These are phyloP conservation scores for Poeciliopsis presidionis DNA, from an alignment of 2,797 vertebrate species.

Conservation along the genomic window DNA sequence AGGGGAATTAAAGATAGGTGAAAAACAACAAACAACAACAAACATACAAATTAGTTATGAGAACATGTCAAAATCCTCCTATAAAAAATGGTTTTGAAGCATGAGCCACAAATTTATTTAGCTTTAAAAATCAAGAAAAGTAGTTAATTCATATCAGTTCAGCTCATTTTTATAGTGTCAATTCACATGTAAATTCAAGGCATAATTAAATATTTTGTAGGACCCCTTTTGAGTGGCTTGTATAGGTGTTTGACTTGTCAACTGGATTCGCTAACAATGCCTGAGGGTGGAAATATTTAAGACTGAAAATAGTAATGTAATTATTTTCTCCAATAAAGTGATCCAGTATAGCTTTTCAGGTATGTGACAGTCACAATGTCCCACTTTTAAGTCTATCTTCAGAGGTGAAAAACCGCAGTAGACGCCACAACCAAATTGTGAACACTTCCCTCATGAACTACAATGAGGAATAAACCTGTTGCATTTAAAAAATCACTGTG, in stretches of 20 bases:
- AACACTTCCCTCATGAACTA: conserved; percentile 1
- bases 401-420: conserved; percentile 4
- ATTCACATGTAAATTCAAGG: not conserved
- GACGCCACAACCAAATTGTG: conserved; percentile 7
- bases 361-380: not conserved
- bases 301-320: not conserved
- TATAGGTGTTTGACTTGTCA: not conserved
- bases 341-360: not conserved
- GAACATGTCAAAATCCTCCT: not conserved
- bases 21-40: not conserved
- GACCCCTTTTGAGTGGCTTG: not conserved
- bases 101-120: not conserved
- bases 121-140: not conserved
- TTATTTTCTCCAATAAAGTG: not conserved
- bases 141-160: not conserved
- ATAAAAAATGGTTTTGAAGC: not conserved
- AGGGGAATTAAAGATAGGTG: not conserved
- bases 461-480: not conserved
- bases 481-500: not conserved
- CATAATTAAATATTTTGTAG: not conserved
- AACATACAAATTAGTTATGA: not conserved
- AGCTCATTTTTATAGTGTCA: too few species aligned
- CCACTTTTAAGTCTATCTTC: not conserved
- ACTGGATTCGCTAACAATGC: not conserved
- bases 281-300: not conserved